Base-by-base conservation (phyloP, 2,113 vertebrate species). In the Sander vitreus region DNA sequence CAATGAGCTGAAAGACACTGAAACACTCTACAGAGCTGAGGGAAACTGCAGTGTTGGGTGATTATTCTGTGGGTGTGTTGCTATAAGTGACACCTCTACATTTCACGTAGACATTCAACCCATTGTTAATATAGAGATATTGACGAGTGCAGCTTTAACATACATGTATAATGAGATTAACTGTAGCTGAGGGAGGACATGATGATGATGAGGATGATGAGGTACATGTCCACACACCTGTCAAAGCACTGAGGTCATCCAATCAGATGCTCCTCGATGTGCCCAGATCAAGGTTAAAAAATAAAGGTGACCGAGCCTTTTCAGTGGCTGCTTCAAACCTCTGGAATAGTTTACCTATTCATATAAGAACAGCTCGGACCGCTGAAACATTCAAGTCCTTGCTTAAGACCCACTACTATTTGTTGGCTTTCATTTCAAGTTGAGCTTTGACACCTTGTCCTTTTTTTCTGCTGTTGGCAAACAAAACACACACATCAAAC, bases 121-220 rank as follows among this genome's bases (percentile, higher is more conserved):
- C 27, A 27, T 33, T 51, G 47, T 50, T 70, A 5, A 27, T 58
- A n/a, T 13, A 39, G 23, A 54, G 33, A 39, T 16, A 39, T 54
- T 36, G 66, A 43, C 10, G 7, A 62, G 60, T 30, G 68, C 33
- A 55, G 6, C 68, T 70, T 33, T 73, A 12, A 55, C 23, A 70
- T 36, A 19, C 8, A 9, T 39, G 13, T 12, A 13, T 19, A 21
- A 21, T 23, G 6, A 23, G 39, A 25, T 16, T 45, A 65, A 15
- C 39, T 47, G 9, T 3, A 36, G 27, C 16, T 65, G 39, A 67
- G 16, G 10, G 45, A 12, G 64, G 45, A 12, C 18, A 36, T 7
- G 25, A 47, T 6, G 25, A 47, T 6, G 66, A 53, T 33, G 27
- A 36, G 36, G 36, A 39, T 39, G 36, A 39, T 9, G 36, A 9